phyloP scores from a whole-genome alignment of 1,140 invertebrate species.

The Oryctes rhinoceros region DNA sequence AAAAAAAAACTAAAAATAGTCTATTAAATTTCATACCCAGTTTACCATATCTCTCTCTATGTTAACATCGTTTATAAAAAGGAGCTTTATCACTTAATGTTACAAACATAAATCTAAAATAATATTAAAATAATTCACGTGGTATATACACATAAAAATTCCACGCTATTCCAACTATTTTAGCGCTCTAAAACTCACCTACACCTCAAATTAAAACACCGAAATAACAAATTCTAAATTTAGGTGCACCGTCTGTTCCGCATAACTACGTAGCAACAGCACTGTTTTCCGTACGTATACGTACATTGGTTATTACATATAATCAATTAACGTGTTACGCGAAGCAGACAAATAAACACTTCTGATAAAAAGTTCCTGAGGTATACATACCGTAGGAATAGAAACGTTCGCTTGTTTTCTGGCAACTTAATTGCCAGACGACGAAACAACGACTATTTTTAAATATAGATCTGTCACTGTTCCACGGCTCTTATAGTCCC shows the following conservation, averaged over 20 bases:
- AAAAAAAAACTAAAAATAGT: too few species aligned
- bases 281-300: background rate
- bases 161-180: background rate
- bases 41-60: too few species aligned
- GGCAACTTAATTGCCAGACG: too few species aligned
- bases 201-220: conserved; percentile 1
- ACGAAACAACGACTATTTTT: too few species aligned
- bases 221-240: conserved; percentile 10
- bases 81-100: conserved; percentile 41
- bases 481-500: too few species aligned
- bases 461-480: too few species aligned
- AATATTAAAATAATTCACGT: conserved; percentile 39
- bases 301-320: background rate
- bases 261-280: background rate
- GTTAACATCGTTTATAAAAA: background rate
- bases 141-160: conserved; percentile 28
- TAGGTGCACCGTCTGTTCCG: conserved; percentile 12
- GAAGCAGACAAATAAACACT: conserved; percentile 22
- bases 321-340: conserved; percentile 21
- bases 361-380: background rate
- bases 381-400: too few species aligned
- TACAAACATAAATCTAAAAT: conserved; percentile 25
- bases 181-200: conserved; percentile 12
- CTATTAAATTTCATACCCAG: too few species aligned
- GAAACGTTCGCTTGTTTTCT: too few species aligned